Evolutionary conservation across 2,113 vertebrate species (phyloP).

Genomic region (Pithys albifrons): DNA sequence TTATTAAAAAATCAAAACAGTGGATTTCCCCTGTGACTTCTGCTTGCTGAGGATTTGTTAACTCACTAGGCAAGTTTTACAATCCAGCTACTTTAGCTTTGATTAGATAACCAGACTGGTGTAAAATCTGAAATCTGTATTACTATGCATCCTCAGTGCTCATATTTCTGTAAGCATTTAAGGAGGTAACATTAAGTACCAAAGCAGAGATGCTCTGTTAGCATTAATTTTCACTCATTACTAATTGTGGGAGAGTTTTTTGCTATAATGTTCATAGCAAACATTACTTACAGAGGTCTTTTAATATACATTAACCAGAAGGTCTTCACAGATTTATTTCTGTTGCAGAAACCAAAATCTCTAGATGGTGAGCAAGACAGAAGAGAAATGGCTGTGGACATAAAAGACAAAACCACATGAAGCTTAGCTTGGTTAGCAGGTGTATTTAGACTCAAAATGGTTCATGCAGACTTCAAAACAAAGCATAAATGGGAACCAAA

Average conservation of each 20-base stretch:
- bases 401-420: not conserved
- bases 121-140: not conserved
- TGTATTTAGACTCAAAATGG: not conserved
- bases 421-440: not conserved
- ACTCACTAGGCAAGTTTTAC: not conserved
- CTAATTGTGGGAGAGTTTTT: not conserved
- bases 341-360: not conserved
- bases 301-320: not conserved
- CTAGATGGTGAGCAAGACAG: not conserved
- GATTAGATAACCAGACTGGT: not conserved
- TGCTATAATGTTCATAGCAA: not conserved
- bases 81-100: not conserved
- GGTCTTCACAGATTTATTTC: not conserved
- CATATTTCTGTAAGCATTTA: not conserved
- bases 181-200: not conserved
- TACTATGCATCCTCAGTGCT: not conserved
- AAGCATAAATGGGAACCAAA: not conserved
- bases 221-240: not conserved
- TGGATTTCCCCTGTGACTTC: not conserved
- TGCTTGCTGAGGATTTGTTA: not conserved
- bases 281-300: not conserved
- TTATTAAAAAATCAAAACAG: not conserved
- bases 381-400: rapidly evolving
- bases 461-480: not conserved
- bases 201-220: not conserved